Base-by-base conservation (phyloP, 2,888 invertebrate species). In the Leucania comma region DNA sequence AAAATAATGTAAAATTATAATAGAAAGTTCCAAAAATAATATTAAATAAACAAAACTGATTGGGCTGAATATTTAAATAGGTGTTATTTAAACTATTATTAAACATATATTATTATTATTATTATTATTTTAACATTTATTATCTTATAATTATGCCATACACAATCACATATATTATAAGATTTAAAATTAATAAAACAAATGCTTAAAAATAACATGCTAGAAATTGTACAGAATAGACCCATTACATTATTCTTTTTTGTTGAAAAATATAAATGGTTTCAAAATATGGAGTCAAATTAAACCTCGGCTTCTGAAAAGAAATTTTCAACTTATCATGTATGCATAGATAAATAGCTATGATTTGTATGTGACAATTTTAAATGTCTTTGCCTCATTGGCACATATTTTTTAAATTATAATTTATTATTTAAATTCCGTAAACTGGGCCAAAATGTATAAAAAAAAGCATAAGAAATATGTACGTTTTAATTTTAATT, bases 1-100 rank as follows among this genome's bases (percentile, higher is more conserved):
- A 68, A 20, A 65, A n/a, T 53, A 42, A 54, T 56, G 20, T 48
- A 48, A 24, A 50, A 50, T 51, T 32, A 64, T 75, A 58, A 61
- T 74, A 80, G 75, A 72, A 71, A 54, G 68, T 77, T 59, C 51
- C 50, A 62, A 60, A 66, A 54, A 46, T 70, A 63, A 51, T 48
- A 5, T 61, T 22, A 50, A 51, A 35, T 50, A 63, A 57, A 72
- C 59, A 57, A 57, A 56, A 63, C 42, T 54, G 54, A 77, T 74
- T 38, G 68, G 80, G 75, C 80, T 76, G 80, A 76, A 48, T 72
- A 78, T 62, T 48, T 32, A 53, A 58, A 71, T 58, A 78, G 29
- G 48, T 62, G 29, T 78, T 57, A 51, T 46, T 51, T 35, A 35
- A 26, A 48, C 38, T 26, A 46, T 3, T 42, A 9, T 35, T 48